These are phyloP conservation scores for Coracopsis vasa DNA, from an alignment of 2,113 vertebrate genomes.

Conservation along the genomic window DNA sequence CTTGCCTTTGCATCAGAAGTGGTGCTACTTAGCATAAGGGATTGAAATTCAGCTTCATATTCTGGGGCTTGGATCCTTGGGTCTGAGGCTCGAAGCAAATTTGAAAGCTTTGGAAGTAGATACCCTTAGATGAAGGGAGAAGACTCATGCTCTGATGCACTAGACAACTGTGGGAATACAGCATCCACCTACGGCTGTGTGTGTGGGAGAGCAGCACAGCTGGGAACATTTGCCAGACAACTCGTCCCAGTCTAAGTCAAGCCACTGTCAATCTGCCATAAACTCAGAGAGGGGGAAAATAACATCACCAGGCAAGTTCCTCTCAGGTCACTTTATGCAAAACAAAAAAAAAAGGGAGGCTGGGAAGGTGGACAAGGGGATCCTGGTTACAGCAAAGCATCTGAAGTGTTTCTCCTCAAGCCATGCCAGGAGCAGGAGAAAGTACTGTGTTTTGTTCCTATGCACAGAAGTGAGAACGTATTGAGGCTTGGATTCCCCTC, in stretches of 20 bases:
- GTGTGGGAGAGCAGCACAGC: neutral
- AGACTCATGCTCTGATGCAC: neutral
- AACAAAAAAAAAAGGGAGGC: neutral
- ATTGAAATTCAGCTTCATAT: accelerated
- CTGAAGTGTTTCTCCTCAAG: neutral
- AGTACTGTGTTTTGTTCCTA: neutral
- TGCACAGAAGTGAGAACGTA: neutral
- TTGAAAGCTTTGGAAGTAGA: neutral
- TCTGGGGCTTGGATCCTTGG: neutral
- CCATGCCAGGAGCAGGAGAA: neutral
- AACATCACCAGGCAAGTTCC: constrained; percentile 4
- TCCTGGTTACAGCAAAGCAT: neutral
- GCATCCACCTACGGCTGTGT: accelerated
- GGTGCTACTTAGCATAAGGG: neutral
- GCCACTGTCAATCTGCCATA: neutral
- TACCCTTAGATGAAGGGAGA: neutral
- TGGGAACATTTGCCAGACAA: neutral
- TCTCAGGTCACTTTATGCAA: neutral
- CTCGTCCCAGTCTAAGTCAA: accelerated
- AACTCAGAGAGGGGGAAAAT: neutral
- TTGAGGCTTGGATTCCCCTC: neutral
- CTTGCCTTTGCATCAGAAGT: neutral
- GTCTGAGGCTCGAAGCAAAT: neutral
- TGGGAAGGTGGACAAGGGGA: neutral
- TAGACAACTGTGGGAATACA: neutral